These are phyloP conservation scores for Chelonia mydas DNA, from an alignment of 2,797 vertebrate genomes.

Conservation along the genomic window DNA sequence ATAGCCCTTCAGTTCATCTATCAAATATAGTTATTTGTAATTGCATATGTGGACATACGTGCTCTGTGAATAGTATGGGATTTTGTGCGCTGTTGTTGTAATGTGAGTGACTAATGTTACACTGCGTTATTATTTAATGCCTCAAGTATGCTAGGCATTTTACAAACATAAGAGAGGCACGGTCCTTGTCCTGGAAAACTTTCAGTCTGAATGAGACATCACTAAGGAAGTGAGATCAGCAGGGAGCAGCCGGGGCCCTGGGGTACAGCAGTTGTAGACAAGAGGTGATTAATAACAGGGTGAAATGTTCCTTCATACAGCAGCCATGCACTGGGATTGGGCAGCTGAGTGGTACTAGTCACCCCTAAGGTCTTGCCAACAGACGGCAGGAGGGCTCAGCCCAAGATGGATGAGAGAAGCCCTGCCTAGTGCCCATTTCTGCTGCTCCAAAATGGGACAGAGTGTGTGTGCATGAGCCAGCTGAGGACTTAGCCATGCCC, in stretches of 20 bases:
- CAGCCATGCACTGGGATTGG: neutral
- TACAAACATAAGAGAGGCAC: neutral
- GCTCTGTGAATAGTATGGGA: slow-evolving; percentile 45
- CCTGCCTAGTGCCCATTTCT: slow-evolving; percentile 27
- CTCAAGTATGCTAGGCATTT: neutral
- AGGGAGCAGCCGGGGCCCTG: slow-evolving; percentile 3
- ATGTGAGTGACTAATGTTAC: slow-evolving; percentile 37
- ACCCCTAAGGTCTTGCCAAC: neutral
- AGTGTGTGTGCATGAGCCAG: neutral
- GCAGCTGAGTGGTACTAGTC: slow-evolving; percentile 47
- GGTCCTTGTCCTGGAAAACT: neutral
- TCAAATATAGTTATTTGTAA: slow-evolving; percentile 53
- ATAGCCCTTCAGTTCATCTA: slow-evolving; percentile 38
- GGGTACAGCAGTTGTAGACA: slow-evolving; percentile 14
- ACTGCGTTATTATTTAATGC: slow-evolving; percentile 23
- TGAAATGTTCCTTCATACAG: slow-evolving; percentile 45
- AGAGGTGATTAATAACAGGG: slow-evolving; percentile 55
- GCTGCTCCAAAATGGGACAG: neutral
- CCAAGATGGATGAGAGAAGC: slow-evolving; percentile 27
- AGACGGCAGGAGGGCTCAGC: neutral
- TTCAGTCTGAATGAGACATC: slow-evolving; percentile 30
- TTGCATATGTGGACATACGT: slow-evolving; percentile 35
- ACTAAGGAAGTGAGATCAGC: slow-evolving; percentile 28
- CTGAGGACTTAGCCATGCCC: neutral
- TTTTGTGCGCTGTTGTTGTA: neutral